Percentiles rank a stretch among this genome's conserved stretches.
Conservation (phyloP, 2,888 invertebrate genomes). For the Sphaerophoria taeniata region DNA sequence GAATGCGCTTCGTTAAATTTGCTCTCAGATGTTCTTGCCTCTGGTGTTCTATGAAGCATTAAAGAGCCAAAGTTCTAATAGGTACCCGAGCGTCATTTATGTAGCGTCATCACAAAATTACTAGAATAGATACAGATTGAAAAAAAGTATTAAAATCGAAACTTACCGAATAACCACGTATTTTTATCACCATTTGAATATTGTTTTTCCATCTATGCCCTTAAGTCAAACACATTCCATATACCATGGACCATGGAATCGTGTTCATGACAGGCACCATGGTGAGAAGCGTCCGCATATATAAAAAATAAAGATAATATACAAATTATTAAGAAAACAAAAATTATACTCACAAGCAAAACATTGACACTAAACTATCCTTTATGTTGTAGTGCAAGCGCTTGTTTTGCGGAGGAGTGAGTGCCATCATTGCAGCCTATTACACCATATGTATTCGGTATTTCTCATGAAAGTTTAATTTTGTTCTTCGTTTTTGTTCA, state of each 20-base stretch:
- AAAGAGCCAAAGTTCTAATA: slow-evolving; percentile 16
- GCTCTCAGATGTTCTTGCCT: neutral
- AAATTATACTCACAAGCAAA: slow-evolving; percentile 27
- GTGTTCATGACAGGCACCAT: slow-evolving; percentile 24
- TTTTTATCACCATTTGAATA: slow-evolving; percentile 39
- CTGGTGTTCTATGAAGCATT: slow-evolving; percentile 9
- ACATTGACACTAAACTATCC: slow-evolving; percentile 44
- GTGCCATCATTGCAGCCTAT: too few relatives aligned
- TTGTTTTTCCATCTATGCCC: slow-evolving; percentile 33
- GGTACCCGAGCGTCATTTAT: neutral
- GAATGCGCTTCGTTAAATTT: neutral
- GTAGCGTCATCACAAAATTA: neutral
- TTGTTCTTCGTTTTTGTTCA: too few relatives aligned
- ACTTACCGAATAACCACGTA: slow-evolving; percentile 48
- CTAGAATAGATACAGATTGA: neutral
- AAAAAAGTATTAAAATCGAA: neutral
- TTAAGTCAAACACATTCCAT: slow-evolving; percentile 25
- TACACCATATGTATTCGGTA: too few relatives aligned
- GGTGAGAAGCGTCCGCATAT: slow-evolving; percentile 25
- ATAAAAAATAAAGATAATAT: too few relatives aligned
- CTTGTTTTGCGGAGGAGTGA: too few relatives aligned
- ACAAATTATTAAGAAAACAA: neutral
- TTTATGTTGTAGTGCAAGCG: slow-evolving; percentile 54
- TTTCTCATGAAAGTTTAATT: too few relatives aligned
- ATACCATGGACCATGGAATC: slow-evolving; percentile 28